Percentiles rank a stretch among this genome's conserved stretches.
These are phyloP conservation scores for Microctenopoma lineatum DNA, from an alignment of 2,797 vertebrate species.

Conservation along the genomic window DNA sequence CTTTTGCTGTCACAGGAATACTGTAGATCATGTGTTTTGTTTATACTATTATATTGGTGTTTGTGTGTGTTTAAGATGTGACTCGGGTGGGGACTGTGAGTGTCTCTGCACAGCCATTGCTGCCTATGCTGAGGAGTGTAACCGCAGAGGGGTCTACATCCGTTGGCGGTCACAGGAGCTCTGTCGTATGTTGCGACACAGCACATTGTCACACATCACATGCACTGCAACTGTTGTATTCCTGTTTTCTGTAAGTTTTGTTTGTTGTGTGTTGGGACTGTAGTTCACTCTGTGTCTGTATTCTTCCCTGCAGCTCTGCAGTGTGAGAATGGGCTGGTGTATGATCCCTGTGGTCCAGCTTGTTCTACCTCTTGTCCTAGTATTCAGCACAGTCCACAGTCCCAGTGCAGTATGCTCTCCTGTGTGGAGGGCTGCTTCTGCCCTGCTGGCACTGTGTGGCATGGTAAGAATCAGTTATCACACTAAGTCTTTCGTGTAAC, in stretches of 20 bases:
- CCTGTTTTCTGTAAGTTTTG: background rate
- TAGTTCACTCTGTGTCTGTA: background rate
- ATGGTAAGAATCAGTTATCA: slow-evolving; percentile 75
- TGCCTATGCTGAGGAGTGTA: slow-evolving; percentile 89
- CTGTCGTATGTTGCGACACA: slow-evolving; percentile 84
- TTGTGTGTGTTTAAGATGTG: slow-evolving; percentile 82
- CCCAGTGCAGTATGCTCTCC: slow-evolving; percentile 79
- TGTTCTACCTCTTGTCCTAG: slow-evolving; percentile 84
- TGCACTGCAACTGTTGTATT: background rate
- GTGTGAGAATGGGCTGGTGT: slow-evolving; percentile 89
- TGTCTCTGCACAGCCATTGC: slow-evolving; percentile 93
- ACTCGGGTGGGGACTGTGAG: slow-evolving; percentile 93
- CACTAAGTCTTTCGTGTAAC: background rate
- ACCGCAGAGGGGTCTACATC: slow-evolving; percentile 81
- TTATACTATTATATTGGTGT: slow-evolving; percentile 1
- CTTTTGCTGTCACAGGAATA: background rate
- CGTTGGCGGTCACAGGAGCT: slow-evolving; percentile 93
- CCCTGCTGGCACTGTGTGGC: slow-evolving; percentile 80
- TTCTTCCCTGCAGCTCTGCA: slow-evolving; percentile 85
- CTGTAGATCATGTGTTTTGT: background rate
- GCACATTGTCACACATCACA: no score
- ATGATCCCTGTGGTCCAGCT: slow-evolving; percentile 88
- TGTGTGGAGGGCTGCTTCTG: slow-evolving; percentile 95
- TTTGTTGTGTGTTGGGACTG: background rate
- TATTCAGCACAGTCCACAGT: slow-evolving; percentile 62